Base-by-base conservation (phyloP, 2,888 invertebrate genomes). In the Halocaridina rubra region DNA sequence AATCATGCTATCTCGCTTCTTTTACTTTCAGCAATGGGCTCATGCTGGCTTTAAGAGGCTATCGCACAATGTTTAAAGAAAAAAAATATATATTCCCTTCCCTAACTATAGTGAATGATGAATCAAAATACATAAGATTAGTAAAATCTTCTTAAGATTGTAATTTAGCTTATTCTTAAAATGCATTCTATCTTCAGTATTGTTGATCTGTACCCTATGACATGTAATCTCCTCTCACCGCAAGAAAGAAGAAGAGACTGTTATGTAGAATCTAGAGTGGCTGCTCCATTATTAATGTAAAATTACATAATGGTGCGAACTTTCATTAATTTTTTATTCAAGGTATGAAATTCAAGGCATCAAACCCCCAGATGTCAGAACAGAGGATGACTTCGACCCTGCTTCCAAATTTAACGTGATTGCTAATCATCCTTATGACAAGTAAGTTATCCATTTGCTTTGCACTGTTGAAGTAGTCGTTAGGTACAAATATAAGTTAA, bases 321-420 rank as follows among this genome's bases (percentile, higher is more conserved):
- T 3, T 24, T 4, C 7, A 22, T 19, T 19, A n/a, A 16, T 46
- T 67, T 24, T 27, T 27, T 46, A 4, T 16, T 90, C 30, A 90
- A 95, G 96, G 90, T 96, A 96, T 91, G 93, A 94, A 90, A 96
- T 95, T 89, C 94, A 96, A 88, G 97, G 97, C 3, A 94, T 96
- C 84, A 96, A 96, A 89, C 97, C 97, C 0, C 96, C 97, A 0
- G 94, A 96, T 0, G 91, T 95, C 0, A 93, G 97, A 67, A 95
- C 95, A 0, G 97, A 97, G 91, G 93, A 94, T 87, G 96, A 98
- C 92, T 98, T 98, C 90, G 98, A 98, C 90, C 94, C 97, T 72
- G 98, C 97, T 2, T 94, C 97, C 69, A 98, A 98, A 91, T 98
- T 96, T 91, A 97, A 98, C 91, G 93, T 98, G 61, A 96, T 96